Evolutionary conservation across 1,140 invertebrate genomes (phyloP).

Genomic region (Drosophila murphyi): DNA sequence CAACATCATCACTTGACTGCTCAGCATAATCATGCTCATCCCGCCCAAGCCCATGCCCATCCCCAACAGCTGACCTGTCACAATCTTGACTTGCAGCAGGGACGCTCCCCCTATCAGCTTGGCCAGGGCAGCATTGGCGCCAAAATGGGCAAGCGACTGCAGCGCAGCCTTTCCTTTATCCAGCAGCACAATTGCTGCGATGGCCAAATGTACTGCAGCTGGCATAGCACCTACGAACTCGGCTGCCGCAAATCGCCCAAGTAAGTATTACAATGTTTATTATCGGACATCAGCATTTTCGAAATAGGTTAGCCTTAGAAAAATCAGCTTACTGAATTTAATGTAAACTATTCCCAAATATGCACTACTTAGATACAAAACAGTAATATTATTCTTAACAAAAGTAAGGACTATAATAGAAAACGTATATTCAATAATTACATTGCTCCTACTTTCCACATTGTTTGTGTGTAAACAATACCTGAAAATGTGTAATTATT

Average conservation of each 20-base stretch:
- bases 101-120: constrained; percentile 55
- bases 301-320: no score
- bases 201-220: constrained; percentile 73
- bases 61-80: constrained; percentile 40
- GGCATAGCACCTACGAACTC: constrained; percentile 75
- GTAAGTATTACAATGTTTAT: constrained; percentile 46
- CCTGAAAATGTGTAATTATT: background rate
- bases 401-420: background rate
- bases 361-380: background rate
- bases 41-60: constrained; percentile 17
- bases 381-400: background rate
- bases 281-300: background rate
- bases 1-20: constrained; percentile 34
- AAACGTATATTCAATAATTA: background rate
- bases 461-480: background rate
- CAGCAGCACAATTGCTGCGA: constrained; percentile 82
- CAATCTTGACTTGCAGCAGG: constrained; percentile 31
- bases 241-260: constrained; percentile 73
- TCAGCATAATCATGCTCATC: constrained; percentile 54
- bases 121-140: constrained; percentile 73
- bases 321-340: no score
- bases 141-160: constrained; percentile 76
- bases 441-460: background rate
- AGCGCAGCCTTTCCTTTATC: constrained; percentile 82
- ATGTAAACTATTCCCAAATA: no score